Evolutionary conservation across 2,113 vertebrate genomes (phyloP).

Genomic region (Rhynchopsitta pachyrhyncha): DNA sequence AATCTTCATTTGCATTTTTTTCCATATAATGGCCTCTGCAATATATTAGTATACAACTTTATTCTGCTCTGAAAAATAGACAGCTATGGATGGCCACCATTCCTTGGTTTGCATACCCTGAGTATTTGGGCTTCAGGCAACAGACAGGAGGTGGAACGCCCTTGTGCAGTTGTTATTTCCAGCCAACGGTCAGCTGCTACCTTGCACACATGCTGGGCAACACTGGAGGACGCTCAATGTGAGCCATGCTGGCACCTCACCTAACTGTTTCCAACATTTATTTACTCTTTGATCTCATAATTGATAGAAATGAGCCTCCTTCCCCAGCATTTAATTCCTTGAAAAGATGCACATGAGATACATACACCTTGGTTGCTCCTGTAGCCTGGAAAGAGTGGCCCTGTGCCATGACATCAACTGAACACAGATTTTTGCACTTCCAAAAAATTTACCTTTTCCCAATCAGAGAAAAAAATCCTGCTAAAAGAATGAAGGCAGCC

Average conservation of each 20-base stretch:
- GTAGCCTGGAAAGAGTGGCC: background rate
- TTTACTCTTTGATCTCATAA: background rate
- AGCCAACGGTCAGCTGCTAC: background rate
- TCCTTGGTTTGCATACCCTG: background rate
- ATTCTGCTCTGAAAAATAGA: background rate
- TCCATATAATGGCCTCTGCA: background rate
- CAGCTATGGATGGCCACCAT: background rate
- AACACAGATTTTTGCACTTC: background rate
- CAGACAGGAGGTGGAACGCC: background rate
- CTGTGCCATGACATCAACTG: background rate
- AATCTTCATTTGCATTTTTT: background rate
- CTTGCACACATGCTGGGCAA: accelerated
- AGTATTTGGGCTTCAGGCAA: background rate
- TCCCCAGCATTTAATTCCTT: background rate
- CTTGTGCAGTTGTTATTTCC: conserved; percentile 1
- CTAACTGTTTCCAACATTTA: background rate
- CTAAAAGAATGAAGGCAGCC: background rate
- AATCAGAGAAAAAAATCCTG: background rate
- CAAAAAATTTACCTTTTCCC: background rate
- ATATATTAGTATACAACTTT: background rate
- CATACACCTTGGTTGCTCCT: background rate
- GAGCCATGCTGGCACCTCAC: background rate
- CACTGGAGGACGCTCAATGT: accelerated
- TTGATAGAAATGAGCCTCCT: background rate
- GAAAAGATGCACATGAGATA: background rate